These are phyloP conservation scores for Atherinomorus stipes DNA, from an alignment of 2,113 vertebrate species.

Conservation along the genomic window DNA sequence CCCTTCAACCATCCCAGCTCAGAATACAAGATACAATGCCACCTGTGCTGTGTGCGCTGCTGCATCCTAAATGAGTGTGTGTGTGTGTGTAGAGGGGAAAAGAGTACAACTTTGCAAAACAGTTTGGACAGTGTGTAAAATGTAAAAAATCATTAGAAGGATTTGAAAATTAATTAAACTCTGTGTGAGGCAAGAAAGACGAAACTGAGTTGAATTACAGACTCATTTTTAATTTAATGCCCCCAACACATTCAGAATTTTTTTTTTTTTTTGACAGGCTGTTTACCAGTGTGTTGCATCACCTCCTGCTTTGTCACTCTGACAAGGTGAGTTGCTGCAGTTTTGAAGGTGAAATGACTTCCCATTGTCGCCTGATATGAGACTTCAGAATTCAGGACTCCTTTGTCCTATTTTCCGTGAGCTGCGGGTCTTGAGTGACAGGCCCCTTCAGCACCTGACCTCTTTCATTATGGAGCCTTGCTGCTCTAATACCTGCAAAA, in stretches of 20 bases:
- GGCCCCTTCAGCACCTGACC: neutral
- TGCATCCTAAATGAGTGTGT: constrained; percentile 24
- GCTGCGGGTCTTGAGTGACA: neutral
- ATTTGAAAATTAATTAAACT: neutral
- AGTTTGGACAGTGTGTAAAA: neutral
- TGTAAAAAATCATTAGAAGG: neutral
- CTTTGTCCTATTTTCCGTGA: neutral
- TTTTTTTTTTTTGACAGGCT: too few relatives aligned
- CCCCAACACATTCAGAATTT: neutral
- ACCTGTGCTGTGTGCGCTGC: constrained; percentile 49
- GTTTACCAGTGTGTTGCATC: constrained; percentile 11
- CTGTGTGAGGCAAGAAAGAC: neutral
- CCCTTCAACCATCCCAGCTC: constrained; percentile 25
- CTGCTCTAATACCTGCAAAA: neutral
- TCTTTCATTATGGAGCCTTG: neutral
- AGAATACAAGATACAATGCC: constrained; percentile 40
- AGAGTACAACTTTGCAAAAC: neutral
- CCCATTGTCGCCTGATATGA: neutral
- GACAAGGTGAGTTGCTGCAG: neutral
- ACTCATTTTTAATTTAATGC: neutral
- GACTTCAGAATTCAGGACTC: neutral
- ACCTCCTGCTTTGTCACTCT: neutral
- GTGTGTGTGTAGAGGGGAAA: neutral
- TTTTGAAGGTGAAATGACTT: neutral
- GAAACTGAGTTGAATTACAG: neutral